Evolutionary conservation across 2,797 vertebrate genomes (phyloP), one percentile per base, ranked within the genome.

Genomic region (Hippoglossus hippoglossus): DNA sequence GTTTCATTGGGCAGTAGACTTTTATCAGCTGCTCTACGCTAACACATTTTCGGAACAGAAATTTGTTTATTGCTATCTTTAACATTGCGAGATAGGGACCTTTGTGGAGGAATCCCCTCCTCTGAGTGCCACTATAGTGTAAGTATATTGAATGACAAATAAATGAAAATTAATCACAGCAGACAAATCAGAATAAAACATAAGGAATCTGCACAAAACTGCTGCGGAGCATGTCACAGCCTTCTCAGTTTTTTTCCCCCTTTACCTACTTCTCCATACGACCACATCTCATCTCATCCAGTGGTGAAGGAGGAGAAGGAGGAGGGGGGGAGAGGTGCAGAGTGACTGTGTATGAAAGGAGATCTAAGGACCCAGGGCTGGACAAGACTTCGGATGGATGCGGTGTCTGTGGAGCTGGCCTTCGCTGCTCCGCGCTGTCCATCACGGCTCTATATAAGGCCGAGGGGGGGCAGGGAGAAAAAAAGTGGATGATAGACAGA

Each of bases 281-380:
- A 12, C 36, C 26, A 46, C 58, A 77, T 18, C 66, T 58, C 58
- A 77, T 18, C 66, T 58, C 4, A 1, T 67, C 50, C 51, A 59
- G 15, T 22, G 39, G 39, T 25, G 47, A 26, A 52, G 47, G 22
- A 28, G 34, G 49, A 52, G 41, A 47, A 25, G 53, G 55, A 16
- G 21, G 24, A 19, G 31, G 28, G 44, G 44, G 15, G 16, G 41
- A 44, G 13, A 16, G 44, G 15, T 50, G 64, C 53, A 63, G 63
- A 39, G 55, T 44, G 63, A 74, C 39, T 22, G 52, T 62, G 59
- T 52, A 75, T 75, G 62, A 84, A 78, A 73, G 61, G 70, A 63
- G 68, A 73, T 67, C 65, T 70, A 41, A 79, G 73, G 66, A 69
- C 46, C 18, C 16, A n/a, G 21, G 36, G 76, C 67, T 53, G 74